A percentile compares a stretch with the other conserved stretches of the same genome.
These are phyloP conservation scores for Leptopilina boulardi DNA, from an alignment of 1,140 invertebrate genomes.

Conservation along the genomic window DNA sequence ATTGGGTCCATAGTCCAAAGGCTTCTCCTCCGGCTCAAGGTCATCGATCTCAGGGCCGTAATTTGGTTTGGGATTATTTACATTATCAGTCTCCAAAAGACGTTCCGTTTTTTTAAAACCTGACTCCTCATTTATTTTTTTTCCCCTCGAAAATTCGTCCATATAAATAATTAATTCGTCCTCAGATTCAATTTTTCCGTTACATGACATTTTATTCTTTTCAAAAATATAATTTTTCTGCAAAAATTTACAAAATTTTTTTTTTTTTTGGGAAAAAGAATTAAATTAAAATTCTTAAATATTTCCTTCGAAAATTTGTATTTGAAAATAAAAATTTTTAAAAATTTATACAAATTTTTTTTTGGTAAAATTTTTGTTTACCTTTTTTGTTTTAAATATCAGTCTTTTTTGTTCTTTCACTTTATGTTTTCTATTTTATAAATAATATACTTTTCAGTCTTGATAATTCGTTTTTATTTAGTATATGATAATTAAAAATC, in stretches of 20 bases:
- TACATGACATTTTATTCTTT: not conserved
- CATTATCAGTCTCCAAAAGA: constrained; percentile 60
- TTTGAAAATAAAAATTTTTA: no score
- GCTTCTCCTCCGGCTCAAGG: constrained; percentile 66
- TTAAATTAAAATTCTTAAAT: no score
- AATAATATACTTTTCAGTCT: not conserved
- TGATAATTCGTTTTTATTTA: not conserved
- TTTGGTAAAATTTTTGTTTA: no score
- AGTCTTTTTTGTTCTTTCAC: no score
- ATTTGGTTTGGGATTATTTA: constrained; percentile 57
- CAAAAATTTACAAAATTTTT: not conserved
- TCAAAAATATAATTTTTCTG: not conserved
- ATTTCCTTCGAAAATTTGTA: no score
- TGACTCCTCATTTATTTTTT: not conserved
- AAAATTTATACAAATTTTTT: no score
- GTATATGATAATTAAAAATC: not conserved
- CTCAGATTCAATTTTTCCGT: constrained; percentile 8
- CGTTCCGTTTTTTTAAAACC: constrained; percentile 23
- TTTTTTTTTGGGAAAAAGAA: no score
- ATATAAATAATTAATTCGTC: constrained; percentile 51
- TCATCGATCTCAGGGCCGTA: constrained; percentile 74
- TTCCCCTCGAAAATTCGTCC: constrained; percentile 42
- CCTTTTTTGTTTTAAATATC: no score
- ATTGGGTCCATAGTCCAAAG: constrained; percentile 63
- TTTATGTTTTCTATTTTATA: not conserved